A percentile compares a stretch with the other conserved stretches of the same genome.
These are phyloP conservation scores for Trichonephila inaurata DNA, from an alignment of 1,140 invertebrate species.

Conservation along the genomic window DNA sequence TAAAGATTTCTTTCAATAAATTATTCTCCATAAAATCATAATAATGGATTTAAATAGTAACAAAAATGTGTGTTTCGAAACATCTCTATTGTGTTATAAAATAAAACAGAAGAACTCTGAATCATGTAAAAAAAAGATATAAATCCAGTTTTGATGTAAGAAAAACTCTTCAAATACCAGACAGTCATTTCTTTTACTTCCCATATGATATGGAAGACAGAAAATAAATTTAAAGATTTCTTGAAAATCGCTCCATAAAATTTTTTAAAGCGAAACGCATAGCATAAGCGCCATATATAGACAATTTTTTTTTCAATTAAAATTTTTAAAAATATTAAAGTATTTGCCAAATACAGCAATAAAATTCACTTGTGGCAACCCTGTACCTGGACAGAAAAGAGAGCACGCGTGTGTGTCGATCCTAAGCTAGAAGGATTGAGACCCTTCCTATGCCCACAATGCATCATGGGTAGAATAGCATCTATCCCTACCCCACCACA, in stretches of 20 bases:
- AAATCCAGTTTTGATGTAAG: too few relatives aligned
- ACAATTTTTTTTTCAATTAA: neutral
- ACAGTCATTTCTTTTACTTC: too few relatives aligned
- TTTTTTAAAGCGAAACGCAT: neutral
- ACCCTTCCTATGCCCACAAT: constrained; percentile 65
- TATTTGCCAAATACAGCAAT: constrained; percentile 11
- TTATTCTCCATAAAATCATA: too few relatives aligned
- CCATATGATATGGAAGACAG: too few relatives aligned
- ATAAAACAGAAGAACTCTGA: too few relatives aligned
- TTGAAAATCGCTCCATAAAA: neutral
- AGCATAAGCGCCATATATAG: neutral
- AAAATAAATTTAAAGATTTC: too few relatives aligned
- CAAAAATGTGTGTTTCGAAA: too few relatives aligned
- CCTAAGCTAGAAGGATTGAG: constrained; percentile 76
- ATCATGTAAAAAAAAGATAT: too few relatives aligned
- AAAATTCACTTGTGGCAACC: constrained; percentile 24
- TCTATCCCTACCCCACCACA: constrained; percentile 31
- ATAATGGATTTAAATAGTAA: too few relatives aligned
- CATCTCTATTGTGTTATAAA: too few relatives aligned
- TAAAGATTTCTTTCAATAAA: too few relatives aligned
- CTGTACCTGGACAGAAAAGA: constrained; percentile 15
- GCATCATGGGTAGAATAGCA: constrained; percentile 66
- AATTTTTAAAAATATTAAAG: neutral
- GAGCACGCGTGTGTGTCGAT: constrained; percentile 61
- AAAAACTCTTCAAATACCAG: too few relatives aligned